These are phyloP conservation scores for Artemia sinica DNA, from an alignment of 2,888 invertebrate species.

Conservation along the genomic window DNA sequence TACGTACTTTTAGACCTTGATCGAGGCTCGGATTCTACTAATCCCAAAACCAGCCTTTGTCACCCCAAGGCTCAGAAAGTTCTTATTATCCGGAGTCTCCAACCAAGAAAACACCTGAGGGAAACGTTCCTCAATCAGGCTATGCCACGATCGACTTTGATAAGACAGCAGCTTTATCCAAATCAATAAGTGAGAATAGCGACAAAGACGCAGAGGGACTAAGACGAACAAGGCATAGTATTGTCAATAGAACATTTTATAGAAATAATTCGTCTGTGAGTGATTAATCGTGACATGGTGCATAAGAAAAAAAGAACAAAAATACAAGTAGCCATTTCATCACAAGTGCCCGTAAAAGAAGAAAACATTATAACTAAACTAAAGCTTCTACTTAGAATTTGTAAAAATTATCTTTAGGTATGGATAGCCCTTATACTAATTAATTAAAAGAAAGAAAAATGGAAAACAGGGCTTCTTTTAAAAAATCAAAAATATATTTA, in stretches of 20 bases:
- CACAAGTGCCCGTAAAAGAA: too few species aligned
- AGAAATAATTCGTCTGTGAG: conserved; percentile 1
- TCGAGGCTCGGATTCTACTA: conserved; percentile 28
- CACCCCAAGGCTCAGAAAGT: conserved; percentile 26
- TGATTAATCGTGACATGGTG: neutral
- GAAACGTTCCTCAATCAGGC: conserved; percentile 33
- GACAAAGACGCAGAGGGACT: conserved; percentile 1
- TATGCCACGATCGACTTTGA: conserved; percentile 88
- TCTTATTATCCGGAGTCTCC: conserved; percentile 26
- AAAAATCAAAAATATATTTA: too few species aligned
- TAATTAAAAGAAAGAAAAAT: too few species aligned
- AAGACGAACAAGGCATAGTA: conserved; percentile 10
- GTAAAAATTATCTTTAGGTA: too few species aligned
- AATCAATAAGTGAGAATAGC: conserved; percentile 35
- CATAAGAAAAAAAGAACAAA: too few species aligned
- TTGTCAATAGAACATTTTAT: neutral
- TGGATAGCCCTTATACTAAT: too few species aligned
- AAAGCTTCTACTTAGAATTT: too few species aligned
- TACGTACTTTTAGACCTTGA: conserved; percentile 64
- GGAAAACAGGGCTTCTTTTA: too few species aligned
- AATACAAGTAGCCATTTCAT: too few species aligned
- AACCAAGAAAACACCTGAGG: conserved; percentile 18
- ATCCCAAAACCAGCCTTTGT: conserved; percentile 25
- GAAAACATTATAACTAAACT: too few species aligned
- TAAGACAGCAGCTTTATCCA: conserved; percentile 71